Evolutionary conservation across 2,888 invertebrate species (phyloP).

Genomic region (Ormyrus rosae): DNA sequence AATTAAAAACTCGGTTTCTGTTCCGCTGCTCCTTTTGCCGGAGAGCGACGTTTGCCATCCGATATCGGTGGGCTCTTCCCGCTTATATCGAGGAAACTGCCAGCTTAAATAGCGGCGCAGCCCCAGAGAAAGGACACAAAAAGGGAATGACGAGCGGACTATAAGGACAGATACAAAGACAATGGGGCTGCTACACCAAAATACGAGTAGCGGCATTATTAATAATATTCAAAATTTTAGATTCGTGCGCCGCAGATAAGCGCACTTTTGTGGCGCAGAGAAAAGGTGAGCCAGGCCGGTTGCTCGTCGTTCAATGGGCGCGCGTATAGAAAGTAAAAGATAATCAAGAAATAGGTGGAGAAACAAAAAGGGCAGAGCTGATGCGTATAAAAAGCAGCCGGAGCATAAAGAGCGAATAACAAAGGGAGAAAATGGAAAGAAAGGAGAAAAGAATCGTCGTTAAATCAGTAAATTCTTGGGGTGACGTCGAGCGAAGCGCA

Average conservation of each 20-base stretch:
- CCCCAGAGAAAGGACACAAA: background rate
- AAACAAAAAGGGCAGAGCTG: conserved; percentile 41
- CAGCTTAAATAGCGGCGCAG: conserved; percentile 7
- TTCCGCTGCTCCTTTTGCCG: conserved; percentile 66
- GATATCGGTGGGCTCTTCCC: conserved; percentile 45
- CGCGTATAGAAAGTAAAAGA: conserved; percentile 22
- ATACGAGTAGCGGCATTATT: conserved; percentile 15
- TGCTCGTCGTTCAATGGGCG: conserved; percentile 22
- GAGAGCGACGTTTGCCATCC: conserved; percentile 43
- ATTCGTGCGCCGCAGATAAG: conserved; percentile 31
- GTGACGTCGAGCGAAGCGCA: conserved; percentile 36
- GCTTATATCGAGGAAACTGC: conserved; percentile 47
- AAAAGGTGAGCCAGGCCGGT: conserved; percentile 5
- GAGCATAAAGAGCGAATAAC: conserved; percentile 29
- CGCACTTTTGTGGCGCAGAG: conserved; percentile 10
- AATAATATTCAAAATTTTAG: conserved; percentile 50
- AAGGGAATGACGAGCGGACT: background rate
- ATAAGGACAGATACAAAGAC: conserved; percentile 46
- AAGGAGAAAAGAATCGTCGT: conserved; percentile 54
- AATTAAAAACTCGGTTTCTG: conserved; percentile 74
- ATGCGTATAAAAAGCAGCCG: conserved; percentile 14
- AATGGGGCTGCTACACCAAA: background rate
- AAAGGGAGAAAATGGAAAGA: conserved; percentile 45
- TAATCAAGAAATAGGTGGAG: conserved; percentile 50
- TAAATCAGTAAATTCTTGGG: conserved; percentile 58